A percentile compares a stretch with the other conserved stretches of the same genome.
These are phyloP conservation scores for Spheniscus humboldti DNA, from an alignment of 2,797 vertebrate genomes.

Conservation along the genomic window DNA sequence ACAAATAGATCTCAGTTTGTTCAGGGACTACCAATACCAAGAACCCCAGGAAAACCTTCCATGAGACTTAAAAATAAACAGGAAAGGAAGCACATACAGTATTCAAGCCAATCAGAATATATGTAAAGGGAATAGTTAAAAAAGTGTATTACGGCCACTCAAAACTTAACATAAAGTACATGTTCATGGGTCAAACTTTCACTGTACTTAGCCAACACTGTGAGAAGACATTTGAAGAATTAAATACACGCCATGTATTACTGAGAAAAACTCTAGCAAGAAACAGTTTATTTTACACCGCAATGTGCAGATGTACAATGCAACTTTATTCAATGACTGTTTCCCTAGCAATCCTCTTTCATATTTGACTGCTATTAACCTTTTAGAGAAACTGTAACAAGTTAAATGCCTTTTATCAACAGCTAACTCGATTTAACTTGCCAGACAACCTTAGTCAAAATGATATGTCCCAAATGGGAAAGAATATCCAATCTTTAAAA, in stretches of 20 bases:
- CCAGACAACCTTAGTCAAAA: not conserved
- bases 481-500: not conserved
- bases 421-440: not conserved
- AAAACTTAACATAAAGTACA: not conserved
- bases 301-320: not conserved
- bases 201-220: not conserved
- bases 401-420: not conserved
- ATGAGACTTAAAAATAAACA: not conserved
- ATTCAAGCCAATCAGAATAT: not conserved
- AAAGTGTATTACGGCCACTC: not conserved
- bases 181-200: not conserved
- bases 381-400: not conserved
- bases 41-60: not conserved
- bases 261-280: not conserved
- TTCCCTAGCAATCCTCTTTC: not conserved
- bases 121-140: not conserved
- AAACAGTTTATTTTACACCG: not conserved
- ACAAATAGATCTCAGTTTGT: not conserved
- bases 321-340: not conserved
- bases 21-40: not conserved
- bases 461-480: not conserved
- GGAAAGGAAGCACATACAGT: not conserved
- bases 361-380: not conserved
- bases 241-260: not conserved
- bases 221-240: not conserved